A percentile compares a stretch with the other conserved stretches of the same genome.
These are phyloP conservation scores for Oncorhynchus clarkii DNA, from an alignment of 2,113 vertebrate species.

Conservation along the genomic window DNA sequence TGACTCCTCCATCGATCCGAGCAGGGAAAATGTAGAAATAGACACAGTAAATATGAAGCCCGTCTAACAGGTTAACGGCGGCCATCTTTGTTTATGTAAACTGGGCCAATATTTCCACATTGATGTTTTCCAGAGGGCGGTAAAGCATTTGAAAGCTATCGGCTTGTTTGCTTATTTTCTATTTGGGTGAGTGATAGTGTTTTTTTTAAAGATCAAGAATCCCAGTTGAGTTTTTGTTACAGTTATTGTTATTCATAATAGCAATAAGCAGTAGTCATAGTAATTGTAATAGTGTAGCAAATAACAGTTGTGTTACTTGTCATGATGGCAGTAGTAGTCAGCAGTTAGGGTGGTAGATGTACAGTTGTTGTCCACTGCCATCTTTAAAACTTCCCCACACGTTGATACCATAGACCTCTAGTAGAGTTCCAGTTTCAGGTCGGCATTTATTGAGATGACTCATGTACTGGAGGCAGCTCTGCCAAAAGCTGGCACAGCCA, in stretches of 20 bases:
- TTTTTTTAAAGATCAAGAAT: constrained; percentile 58
- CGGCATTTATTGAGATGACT: no score
- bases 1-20: constrained; percentile 69
- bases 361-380: not conserved
- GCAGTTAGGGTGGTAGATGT: no score
- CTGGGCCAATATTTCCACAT: constrained; percentile 58
- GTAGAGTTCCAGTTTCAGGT: not conserved
- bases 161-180: constrained; percentile 62
- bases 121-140: constrained; percentile 66
- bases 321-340: not conserved
- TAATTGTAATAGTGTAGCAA: not conserved
- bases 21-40: constrained; percentile 73
- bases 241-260: constrained; percentile 36
- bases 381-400: not conserved
- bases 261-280: constrained; percentile 26
- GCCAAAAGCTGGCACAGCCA: no score
- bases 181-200: constrained; percentile 56
- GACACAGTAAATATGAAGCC: constrained; percentile 71
- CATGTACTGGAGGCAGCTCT: no score
- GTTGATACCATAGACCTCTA: not conserved
- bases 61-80: constrained; percentile 71
- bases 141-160: constrained; percentile 67
- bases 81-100: constrained; percentile 67
- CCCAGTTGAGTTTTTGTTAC: constrained; percentile 50
- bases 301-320: not conserved